A percentile compares a stretch with the other conserved stretches of the same genome.
phyloP scores from a whole-genome alignment of 1,140 invertebrate genomes.

The Phortica variegata region DNA sequence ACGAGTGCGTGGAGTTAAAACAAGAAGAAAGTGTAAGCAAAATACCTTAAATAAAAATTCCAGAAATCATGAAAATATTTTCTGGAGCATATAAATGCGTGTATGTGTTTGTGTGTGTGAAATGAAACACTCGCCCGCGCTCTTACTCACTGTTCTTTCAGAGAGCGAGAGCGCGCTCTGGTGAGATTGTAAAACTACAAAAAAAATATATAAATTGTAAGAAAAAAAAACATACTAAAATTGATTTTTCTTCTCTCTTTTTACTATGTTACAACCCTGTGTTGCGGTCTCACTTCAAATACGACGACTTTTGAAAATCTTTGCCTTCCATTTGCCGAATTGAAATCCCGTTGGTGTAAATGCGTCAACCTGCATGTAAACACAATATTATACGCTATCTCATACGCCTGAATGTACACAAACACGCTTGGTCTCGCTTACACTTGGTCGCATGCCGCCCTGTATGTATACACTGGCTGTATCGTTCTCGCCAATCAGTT shows the following conservation, averaged over 20 bases:
- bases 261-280: too few relatives aligned
- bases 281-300: too few relatives aligned
- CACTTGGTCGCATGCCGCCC: constrained; percentile 24
- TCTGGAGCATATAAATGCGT: constrained; percentile 9
- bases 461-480: constrained; percentile 28
- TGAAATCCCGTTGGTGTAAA: constrained; percentile 30
- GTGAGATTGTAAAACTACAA: constrained; percentile 5
- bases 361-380: constrained; percentile 30
- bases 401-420: constrained; percentile 14
- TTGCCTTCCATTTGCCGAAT: constrained; percentile 26
- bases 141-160: background rate
- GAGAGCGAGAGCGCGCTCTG: background rate
- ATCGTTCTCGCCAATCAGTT: constrained; percentile 35
- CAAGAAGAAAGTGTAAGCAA: constrained; percentile 21
- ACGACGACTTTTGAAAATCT: too few relatives aligned
- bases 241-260: constrained; percentile 45
- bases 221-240: constrained; percentile 30
- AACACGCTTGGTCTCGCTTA: constrained; percentile 30
- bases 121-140: constrained; percentile 21
- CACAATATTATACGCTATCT: constrained; percentile 27
- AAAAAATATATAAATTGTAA: constrained; percentile 14
- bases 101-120: constrained; percentile 27
- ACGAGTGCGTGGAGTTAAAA: constrained; percentile 1
- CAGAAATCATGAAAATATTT: constrained; percentile 3
- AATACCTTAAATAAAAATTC: background rate